These are phyloP conservation scores for Neomorphus geoffroyi DNA, from an alignment of 2,797 vertebrate species.

Conservation along the genomic window DNA sequence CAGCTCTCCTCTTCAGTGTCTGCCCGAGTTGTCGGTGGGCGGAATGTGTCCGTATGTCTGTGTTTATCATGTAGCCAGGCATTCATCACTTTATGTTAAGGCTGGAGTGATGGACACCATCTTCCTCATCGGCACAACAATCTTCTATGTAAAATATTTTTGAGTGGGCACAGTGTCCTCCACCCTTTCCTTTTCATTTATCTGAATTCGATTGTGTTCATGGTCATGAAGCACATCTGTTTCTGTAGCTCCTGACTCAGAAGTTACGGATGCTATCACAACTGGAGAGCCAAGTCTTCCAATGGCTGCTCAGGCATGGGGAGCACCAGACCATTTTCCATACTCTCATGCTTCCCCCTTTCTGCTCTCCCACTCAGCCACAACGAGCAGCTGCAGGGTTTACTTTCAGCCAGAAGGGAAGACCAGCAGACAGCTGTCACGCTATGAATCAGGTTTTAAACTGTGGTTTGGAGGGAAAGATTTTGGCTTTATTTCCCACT, in stretches of 20 bases:
- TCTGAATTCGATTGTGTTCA: background rate
- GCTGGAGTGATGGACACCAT: background rate
- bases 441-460: slow-evolving; percentile 28
- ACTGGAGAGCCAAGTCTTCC: background rate
- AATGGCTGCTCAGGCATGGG: background rate
- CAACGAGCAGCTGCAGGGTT: slow-evolving; percentile 37
- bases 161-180: background rate
- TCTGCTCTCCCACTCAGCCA: background rate
- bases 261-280: background rate
- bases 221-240: background rate
- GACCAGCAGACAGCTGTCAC: slow-evolving; percentile 42
- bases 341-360: background rate
- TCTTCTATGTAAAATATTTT: background rate
- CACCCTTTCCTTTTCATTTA: background rate
- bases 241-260: background rate
- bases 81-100: background rate
- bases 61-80: background rate
- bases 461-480: background rate
- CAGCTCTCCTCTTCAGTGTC: background rate
- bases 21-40: background rate
- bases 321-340: slow-evolving; percentile 7
- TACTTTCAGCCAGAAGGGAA: slow-evolving; percentile 13
- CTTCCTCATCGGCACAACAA: background rate
- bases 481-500: background rate
- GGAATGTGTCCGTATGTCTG: background rate